Base-by-base conservation (phyloP, 1,140 invertebrate species). In the Conopomorpha cramerella region DNA sequence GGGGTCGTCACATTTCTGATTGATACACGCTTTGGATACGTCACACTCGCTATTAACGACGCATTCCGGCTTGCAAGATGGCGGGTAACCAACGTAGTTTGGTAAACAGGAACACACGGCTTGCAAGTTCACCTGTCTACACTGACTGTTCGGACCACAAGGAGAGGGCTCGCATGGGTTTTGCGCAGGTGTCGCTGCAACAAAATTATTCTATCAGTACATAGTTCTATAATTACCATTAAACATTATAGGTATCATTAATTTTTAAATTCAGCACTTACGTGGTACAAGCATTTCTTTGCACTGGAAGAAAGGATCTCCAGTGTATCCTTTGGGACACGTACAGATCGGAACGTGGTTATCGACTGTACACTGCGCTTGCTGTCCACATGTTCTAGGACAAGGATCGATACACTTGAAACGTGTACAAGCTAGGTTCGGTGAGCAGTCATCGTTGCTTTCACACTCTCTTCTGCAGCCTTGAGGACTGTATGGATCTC, bases 251-350 rank as follows among this genome's bases (percentile, higher is more conserved):
- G 29, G 27, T 37, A 30, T 48, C n/a, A n/a, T n/a, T n/a, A n/a
- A n/a, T n/a, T n/a, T n/a, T n/a, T n/a, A n/a, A n/a, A n/a, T n/a
- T n/a, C n/a, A n/a, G n/a, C n/a, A 78, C 76, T 78, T 78, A 83
- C 81, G 65, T 55, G 72, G 65, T 37, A 67, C 56, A 53, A 72
- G 58, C 25, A 85, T 76, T 45, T 80, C 79, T 49, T 80, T 83
- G 54, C 91, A 93, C 55, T 86, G 84, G 58, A 86, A 88, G 68
- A 90, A 90, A 26, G 90, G 87, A 82, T 92, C 88, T 30, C 91
- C 91, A 8, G 85, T 86, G 45, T 83, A 89, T 23, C 86, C 87
- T 33, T 77, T 65, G 27, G 84, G 84, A 54, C 91, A 93, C 15
- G 80, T 81, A 50, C 91, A 93, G n/a, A 82, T 80, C 36, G 87